Evolutionary conservation across 2,113 vertebrate species (phyloP).

Genomic region (Phalacrocorax carbo): DNA sequence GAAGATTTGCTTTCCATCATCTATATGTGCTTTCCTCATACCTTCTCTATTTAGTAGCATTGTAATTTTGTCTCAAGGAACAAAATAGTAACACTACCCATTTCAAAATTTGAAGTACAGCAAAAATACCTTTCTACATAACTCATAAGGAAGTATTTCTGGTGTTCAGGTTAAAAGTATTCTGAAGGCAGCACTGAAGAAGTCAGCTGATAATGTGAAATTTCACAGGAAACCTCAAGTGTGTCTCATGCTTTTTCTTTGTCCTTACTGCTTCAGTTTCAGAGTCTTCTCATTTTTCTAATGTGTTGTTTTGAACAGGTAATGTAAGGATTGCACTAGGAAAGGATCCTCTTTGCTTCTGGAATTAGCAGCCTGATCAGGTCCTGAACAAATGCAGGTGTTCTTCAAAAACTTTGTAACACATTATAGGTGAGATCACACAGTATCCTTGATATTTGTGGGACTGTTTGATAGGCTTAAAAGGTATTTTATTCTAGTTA

Average conservation of each 20-base stretch:
- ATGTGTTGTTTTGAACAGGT: neutral
- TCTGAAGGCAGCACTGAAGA: neutral
- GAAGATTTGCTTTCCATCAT: neutral
- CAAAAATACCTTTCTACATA: neutral
- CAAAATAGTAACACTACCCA: neutral
- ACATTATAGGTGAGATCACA: neutral
- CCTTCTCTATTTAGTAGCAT: neutral
- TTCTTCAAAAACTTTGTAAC: neutral
- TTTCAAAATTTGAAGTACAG: neutral
- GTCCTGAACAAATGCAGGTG: neutral
- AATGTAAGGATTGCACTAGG: neutral
- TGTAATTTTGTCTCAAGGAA: neutral
- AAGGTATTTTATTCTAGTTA: neutral
- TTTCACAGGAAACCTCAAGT: constrained; percentile 11
- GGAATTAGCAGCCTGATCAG: neutral
- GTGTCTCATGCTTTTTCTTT: neutral
- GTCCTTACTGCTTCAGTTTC: neutral
- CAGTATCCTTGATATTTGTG: neutral
- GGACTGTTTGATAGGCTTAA: neutral
- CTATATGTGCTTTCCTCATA: neutral
- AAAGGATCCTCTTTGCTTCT: neutral
- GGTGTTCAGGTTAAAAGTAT: neutral
- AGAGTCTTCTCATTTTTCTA: neutral
- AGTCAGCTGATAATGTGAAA: neutral
- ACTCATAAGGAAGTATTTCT: neutral